Evolutionary conservation across 1,140 invertebrate species (phyloP), one percentile per base, ranked within the genome.

Genomic region (Neodiprion pinetum): DNA sequence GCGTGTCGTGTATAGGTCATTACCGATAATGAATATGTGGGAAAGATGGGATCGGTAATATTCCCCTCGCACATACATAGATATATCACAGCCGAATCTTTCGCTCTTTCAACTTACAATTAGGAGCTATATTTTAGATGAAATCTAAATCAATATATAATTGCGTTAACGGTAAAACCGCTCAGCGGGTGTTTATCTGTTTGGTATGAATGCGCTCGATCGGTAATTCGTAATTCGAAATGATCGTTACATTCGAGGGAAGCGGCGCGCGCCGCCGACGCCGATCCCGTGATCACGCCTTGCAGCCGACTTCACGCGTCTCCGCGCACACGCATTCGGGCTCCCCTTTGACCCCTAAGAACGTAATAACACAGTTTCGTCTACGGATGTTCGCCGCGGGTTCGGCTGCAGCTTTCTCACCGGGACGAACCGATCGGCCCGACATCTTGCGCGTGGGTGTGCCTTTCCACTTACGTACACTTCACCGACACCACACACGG

Each of bases 221-320:
- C 53, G 53, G n/a, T 61, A 61, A 61, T 61, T 61, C 53, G 53
- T 61, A 61, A 61, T 61, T 61, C n/a, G n/a, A 61, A 61, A 61
- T 61, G n/a, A 61, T 14, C 11, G n/a, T 61, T 61, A 61, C 53
- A 40, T 40, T 40, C 28, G 28, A 40, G 28, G 28, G 28, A 40
- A 40, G 28, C 28, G 28, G 28, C 28, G 28, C 28, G 28, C 28
- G 28, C 28, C 28, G 28, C 5, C 28, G 28, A 5, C 28, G 28
- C 28, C 28, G 28, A 40, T 40, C 28, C 28, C 28, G 28, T 40
- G 28, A 40, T 40, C 28, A 40, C 5, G 28, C 28, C 28, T 40
- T 5, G 28, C 28, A 40, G 28, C 28, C 28, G 28, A 40, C 28
- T 40, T 40, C 28, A 40, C 28, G 28, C 28, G 28, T 40, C 28